phyloP scores from a whole-genome alignment of 1,140 invertebrate genomes.

The Bombus balteatus region DNA sequence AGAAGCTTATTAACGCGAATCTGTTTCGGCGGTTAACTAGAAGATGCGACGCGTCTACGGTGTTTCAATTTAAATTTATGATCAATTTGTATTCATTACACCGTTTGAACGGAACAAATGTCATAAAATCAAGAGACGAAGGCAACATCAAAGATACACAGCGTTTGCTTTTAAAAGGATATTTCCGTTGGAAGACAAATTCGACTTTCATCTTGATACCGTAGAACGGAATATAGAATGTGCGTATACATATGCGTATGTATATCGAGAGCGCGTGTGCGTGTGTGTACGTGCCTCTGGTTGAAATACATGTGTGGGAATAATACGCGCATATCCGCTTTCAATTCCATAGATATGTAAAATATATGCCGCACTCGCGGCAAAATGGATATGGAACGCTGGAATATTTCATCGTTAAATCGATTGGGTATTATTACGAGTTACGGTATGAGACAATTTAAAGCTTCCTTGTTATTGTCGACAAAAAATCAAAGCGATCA shows the following conservation, averaged over 20 bases:
- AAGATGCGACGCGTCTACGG: neutral
- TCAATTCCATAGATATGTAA: conserved; percentile 66
- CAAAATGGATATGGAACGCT: conserved; percentile 52
- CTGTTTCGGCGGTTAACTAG: neutral
- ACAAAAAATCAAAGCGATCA: neutral
- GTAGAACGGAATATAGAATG: conserved; percentile 39
- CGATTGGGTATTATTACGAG: conserved; percentile 45
- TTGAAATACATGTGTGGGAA: conserved; percentile 28
- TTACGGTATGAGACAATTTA: conserved; percentile 16
- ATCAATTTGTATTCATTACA: conserved; percentile 50
- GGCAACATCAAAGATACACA: neutral
- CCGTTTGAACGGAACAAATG: conserved; percentile 21
- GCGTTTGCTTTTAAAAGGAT: conserved; percentile 31
- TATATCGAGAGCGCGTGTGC: neutral
- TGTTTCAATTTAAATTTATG: conserved; percentile 51
- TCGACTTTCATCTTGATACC: conserved; percentile 41
- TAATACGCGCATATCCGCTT: conserved; percentile 64
- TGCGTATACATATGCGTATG: neutral
- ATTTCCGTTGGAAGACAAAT: conserved; percentile 21
- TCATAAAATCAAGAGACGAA: neutral
- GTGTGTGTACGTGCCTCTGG: neutral
- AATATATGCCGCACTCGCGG: conserved; percentile 43
- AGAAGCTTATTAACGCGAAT: neutral
- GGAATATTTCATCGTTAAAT: conserved; percentile 60
- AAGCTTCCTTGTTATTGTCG: conserved; percentile 34